A percentile compares a stretch with the other conserved stretches of the same genome.
Conservation (phyloP, 2,888 invertebrate genomes). For the Marasmarcha lunaedactyla region DNA sequence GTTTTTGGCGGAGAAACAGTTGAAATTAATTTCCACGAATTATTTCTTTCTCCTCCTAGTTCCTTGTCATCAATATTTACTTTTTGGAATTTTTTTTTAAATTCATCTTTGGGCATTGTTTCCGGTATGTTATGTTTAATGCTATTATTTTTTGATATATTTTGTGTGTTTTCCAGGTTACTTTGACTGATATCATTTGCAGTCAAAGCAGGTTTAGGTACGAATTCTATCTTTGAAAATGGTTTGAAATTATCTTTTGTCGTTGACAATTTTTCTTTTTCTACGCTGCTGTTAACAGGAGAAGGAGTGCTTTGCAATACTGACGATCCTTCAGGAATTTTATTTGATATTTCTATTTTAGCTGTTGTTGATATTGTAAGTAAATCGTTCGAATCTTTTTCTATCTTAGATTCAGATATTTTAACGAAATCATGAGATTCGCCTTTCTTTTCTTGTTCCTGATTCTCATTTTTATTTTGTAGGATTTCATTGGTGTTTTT, state of each 20-base stretch:
- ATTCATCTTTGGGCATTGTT: conserved; percentile 50
- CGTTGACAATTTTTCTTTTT: not conserved
- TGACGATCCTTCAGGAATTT: too few species aligned
- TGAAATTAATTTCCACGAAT: conserved; percentile 71
- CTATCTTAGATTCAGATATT: not conserved
- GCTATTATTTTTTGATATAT: conserved; percentile 7
- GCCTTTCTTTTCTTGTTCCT: conserved; percentile 11
- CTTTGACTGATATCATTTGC: too few species aligned
- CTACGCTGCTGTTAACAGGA: not conserved
- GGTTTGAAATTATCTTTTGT: conserved; percentile 11
- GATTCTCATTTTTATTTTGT: conserved; percentile 3
- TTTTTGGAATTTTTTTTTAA: conserved; percentile 60
- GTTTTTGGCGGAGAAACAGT: conserved; percentile 64
- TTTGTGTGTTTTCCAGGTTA: not conserved
- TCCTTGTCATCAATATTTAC: conserved; percentile 59
- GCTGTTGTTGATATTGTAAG: not conserved
- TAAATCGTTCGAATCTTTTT: not conserved
- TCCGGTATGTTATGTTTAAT: conserved; percentile 16
- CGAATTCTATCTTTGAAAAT: conserved; percentile 14
- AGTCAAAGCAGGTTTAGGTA: too few species aligned
- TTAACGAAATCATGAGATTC: conserved; percentile 9
- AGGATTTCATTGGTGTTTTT: conserved; percentile 1
- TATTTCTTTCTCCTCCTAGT: conserved; percentile 41
- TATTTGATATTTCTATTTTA: not conserved
- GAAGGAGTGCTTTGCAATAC: not conserved